Base-by-base conservation (phyloP, 2,888 invertebrate species). In the Pyrgus malvae region DNA sequence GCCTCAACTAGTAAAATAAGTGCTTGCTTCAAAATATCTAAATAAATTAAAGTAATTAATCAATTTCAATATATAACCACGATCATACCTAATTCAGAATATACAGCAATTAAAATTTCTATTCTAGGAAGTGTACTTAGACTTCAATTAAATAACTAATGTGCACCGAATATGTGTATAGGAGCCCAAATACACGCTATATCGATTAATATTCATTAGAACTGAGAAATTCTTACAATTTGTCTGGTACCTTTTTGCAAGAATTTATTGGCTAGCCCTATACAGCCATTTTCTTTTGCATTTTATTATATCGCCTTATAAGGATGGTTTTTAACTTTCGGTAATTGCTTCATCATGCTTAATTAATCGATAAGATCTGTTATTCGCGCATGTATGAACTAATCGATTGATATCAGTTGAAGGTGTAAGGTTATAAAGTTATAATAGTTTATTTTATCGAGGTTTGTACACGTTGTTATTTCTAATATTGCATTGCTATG, bases 181-280 rank as follows among this genome's bases (percentile, higher is more conserved):
- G 11, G 6, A 16, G n/a, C 44, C 31, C 19, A 19, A 33, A 44
- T 23, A 53, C 14, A 45, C 41, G 41, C 59, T 19, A 38, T 21
- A 46, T 41, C 60, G 65, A 72, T 76, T 62, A 74, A 71, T 78
- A 80, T 80, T 75, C 71, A 69, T 76, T 67, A 67, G 63, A 62
- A 56, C 61, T 65, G 48, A 69, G 64, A 61, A 72, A 79, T 78
- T 75, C 75, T 59, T 63, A 71, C 79, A 76, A 83, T 83, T 83
- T 82, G 81, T 82, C 80, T 60, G 57, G 60, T 61, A 50, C 70
- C 70, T 66, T 75, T 70, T 71, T 69, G 68, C 64, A 69, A 53
- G 60, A 67, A 80, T 81, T 80, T 81, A 83, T 79, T 62, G 55
- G 53, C 50, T 57, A 29, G 40, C 21, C 46, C 9, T 6, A 54